Percentiles rank a stretch among this genome's conserved stretches.
These are phyloP conservation scores for Latrodectus geometricus DNA, from an alignment of 1,140 invertebrate species.

Conservation along the genomic window DNA sequence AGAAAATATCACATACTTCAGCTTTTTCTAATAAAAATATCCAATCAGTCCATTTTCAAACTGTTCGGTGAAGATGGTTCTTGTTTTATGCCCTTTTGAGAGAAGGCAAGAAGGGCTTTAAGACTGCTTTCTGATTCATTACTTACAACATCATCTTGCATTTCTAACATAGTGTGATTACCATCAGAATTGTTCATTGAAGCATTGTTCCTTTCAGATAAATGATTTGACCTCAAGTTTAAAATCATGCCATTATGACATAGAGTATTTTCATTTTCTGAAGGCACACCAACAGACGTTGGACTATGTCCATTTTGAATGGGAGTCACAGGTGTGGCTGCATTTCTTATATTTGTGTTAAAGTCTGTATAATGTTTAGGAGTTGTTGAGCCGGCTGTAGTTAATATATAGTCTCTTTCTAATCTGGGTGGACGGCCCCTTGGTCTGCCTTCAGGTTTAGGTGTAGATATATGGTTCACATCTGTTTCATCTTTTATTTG, in stretches of 20 bases:
- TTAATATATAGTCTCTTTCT: conserved; percentile 60
- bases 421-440: conserved; percentile 60
- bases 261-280: conserved; percentile 42
- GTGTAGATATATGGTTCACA: conserved; percentile 33
- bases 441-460: conserved; percentile 57
- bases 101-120: conserved; percentile 63
- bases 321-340: conserved; percentile 44
- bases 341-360: conserved; percentile 22
- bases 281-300: conserved; percentile 43
- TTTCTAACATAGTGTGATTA: conserved; percentile 31
- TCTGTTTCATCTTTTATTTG: conserved; percentile 58
- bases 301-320: conserved; percentile 61
- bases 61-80: conserved; percentile 57
- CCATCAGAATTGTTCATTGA: conserved; percentile 13
- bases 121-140: conserved; percentile 62
- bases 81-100: conserved; percentile 63
- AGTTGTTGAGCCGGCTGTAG: conserved; percentile 53
- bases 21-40: conserved; percentile 61
- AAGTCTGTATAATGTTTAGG: conserved; percentile 54
- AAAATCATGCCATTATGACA: conserved; percentile 47
- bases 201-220: conserved; percentile 39
- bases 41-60: conserved; percentile 61
- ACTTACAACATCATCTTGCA: conserved; percentile 56
- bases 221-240: conserved; percentile 40
- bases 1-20: conserved; percentile 63